Evolutionary conservation across 2,797 vertebrate species (phyloP), one percentile per base, ranked within the genome.

Genomic region (Lutjanus argentimaculatus): DNA sequence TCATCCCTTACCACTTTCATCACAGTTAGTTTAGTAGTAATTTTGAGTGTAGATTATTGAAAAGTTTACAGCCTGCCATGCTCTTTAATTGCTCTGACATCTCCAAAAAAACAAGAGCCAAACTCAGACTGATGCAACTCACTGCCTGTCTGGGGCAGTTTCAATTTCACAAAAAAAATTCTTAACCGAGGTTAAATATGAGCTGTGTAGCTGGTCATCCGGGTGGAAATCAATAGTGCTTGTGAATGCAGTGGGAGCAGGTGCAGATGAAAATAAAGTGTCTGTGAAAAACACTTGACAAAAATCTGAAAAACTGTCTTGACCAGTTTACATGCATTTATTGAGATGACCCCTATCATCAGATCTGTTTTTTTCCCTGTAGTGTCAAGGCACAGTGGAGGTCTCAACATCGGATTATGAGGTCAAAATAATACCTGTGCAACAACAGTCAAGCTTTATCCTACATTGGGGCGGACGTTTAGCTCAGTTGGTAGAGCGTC

Each of bases 361-460:
- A 43, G 1, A 21, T n/a, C 36, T 53, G 5, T 5, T 8, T 36
- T 56, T 56, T 25, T 48, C 2, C 22, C 12, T 51, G 25, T 5
- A 16, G 19, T 61, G 30, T 49, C 69, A 61, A 61, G 48, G 15
- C 70, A 49, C 10, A 15, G 36, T 19, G 36, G 11, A 19, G 8
- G 19, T 40, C 48, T 71, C 46, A 51, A 21, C 22, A 62, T 51
- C 30, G 19, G 59, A 43, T 53, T 25, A 10, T 17, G 21, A 45
- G 71, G 40, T 73, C 45, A 64, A 73, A 63, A 73, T 53, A 71
- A 51, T 55, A 48, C 43, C 1, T 25, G 21, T 30, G n/a, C 42
- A 69, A 46, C 25, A 71, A 59, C 61, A 73, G 40, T 48, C 61
- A 48, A 48, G 61, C 25, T 57, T 55, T 0, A 46, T 64, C 52